A percentile compares a stretch with the other conserved stretches of the same genome.
Evolutionary conservation across 1,140 invertebrate species (phyloP).

Genomic region (Sarcophaga peregrina): DNA sequence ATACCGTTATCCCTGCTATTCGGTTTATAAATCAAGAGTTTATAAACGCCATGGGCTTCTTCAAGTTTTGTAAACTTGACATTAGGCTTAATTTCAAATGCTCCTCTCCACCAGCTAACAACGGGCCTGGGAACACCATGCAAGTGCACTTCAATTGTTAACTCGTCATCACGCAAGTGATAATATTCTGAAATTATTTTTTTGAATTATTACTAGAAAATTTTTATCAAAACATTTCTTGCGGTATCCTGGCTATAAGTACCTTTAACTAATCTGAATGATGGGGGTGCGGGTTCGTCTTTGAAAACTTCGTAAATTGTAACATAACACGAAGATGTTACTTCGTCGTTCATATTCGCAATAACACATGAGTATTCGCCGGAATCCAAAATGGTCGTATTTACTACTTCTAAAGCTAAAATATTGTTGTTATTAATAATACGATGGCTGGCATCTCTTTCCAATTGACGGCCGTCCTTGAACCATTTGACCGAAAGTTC

Average conservation of each 20-base stretch:
- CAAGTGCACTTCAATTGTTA: slow-evolving; percentile 63
- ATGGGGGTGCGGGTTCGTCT: slow-evolving; percentile 64
- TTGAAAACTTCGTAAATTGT: slow-evolving; percentile 66
- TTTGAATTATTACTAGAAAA: not conserved
- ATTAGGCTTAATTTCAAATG: slow-evolving; percentile 60
- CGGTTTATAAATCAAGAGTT: slow-evolving; percentile 73
- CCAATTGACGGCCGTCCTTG: slow-evolving; percentile 77
- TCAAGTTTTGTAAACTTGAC: slow-evolving; percentile 65
- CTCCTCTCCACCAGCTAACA: slow-evolving; percentile 62
- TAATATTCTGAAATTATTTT: slow-evolving; percentile 57
- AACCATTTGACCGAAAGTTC: slow-evolving; percentile 86
- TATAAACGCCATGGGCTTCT: slow-evolving; percentile 64
- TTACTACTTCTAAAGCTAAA: slow-evolving; percentile 80
- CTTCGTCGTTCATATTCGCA: slow-evolving; percentile 78
- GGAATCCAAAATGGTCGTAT: slow-evolving; percentile 73
- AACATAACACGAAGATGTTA: slow-evolving; percentile 73
- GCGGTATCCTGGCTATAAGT: slow-evolving; percentile 35
- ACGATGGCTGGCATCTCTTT: slow-evolving; percentile 70
- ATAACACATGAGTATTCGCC: slow-evolving; percentile 82
- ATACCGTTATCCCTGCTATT: slow-evolving; percentile 71
- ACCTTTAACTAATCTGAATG: slow-evolving; percentile 65
- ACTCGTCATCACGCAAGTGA: slow-evolving; percentile 63
- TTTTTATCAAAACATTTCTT: not conserved
- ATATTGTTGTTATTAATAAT: slow-evolving; percentile 76
- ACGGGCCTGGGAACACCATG: slow-evolving; percentile 61